Evolutionary conservation across 2,113 vertebrate genomes (phyloP), one percentile per base, ranked within the genome.

Genomic region (Genyomyrus donnyi): DNA sequence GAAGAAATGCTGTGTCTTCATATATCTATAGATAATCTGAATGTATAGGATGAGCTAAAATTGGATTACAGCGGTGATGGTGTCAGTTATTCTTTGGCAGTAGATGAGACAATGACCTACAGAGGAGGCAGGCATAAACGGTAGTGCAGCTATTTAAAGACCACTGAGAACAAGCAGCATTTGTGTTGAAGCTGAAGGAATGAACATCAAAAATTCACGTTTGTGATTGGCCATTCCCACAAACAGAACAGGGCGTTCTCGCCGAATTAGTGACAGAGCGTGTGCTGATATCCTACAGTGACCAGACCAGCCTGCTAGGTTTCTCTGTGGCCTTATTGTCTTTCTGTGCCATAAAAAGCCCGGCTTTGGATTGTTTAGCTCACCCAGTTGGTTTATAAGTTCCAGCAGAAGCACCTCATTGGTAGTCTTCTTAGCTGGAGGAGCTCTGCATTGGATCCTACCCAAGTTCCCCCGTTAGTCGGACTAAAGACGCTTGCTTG

Each of bases 101-200:
- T 83, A 92, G 52, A 92, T 21, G 21, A 91, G 84, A 93, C 90
- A 94, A 94, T 94, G 92, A 93, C 39, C 52, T 89, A 93, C 92
- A 90, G 93, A 93, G 92, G 90, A 52, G 17, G 88, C 89, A 91
- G 92, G 91, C 93, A 94, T 93, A 96, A 94, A 95, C 92, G 94
- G 92, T 94, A 92, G 89, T 89, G 89, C 90, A 93, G 94, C 94
- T 94, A 95, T 95, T 95, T 95, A 93, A 94, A 95, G 93, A 92
- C 89, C 91, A 90, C 90, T 91, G 3, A 93, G 94, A 97, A 94
- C 93, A 96, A 96, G 94, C 93, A 94, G 95, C 95, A 93, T 91
- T 96, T 94, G 96, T 97, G 94, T 95, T 92, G 92, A 93, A n/a
- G n/a, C n/a, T n/a, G 95, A 94, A 97, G 95, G 94, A 95, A 95